A percentile compares a stretch with the other conserved stretches of the same genome.
Conservation (phyloP, 2,113 vertebrate genomes). For the Hipposideros armiger region DNA sequence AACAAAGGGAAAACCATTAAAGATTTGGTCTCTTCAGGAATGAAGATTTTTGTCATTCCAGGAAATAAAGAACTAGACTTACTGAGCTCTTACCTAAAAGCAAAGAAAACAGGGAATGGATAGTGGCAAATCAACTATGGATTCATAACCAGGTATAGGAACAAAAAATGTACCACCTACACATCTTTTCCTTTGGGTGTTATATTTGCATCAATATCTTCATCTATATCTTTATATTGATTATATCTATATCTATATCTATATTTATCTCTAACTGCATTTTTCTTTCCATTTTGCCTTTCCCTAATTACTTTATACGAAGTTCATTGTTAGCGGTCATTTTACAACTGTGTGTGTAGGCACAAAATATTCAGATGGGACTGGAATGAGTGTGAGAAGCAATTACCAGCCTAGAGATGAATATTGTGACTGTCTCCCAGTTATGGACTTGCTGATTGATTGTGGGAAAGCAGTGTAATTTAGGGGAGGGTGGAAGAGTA, state of each 20-base stretch:
- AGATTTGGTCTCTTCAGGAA: neutral
- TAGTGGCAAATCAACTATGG: neutral
- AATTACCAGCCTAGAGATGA: neutral
- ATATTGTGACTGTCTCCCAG: neutral
- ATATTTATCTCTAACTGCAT: neutral
- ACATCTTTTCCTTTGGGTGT: neutral
- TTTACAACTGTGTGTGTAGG: neutral
- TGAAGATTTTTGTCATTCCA: neutral
- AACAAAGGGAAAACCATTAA: neutral
- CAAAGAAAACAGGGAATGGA: neutral
- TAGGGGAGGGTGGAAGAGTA: neutral
- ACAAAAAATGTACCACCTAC: neutral
- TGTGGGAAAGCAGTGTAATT: neutral
- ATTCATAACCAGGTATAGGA: neutral
- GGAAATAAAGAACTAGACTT: neutral
- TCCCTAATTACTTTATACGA: neutral
- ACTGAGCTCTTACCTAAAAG: neutral
- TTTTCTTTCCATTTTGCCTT: neutral
- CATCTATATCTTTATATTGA: neutral
- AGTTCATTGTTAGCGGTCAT: neutral
- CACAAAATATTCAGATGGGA: neutral
- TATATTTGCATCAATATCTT: neutral
- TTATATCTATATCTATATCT: neutral
- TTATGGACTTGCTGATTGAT: neutral
- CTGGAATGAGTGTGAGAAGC: neutral